These are phyloP conservation scores for Globodera rostochiensis DNA, from an alignment of 1,140 invertebrate genomes.

Conservation along the genomic window DNA sequence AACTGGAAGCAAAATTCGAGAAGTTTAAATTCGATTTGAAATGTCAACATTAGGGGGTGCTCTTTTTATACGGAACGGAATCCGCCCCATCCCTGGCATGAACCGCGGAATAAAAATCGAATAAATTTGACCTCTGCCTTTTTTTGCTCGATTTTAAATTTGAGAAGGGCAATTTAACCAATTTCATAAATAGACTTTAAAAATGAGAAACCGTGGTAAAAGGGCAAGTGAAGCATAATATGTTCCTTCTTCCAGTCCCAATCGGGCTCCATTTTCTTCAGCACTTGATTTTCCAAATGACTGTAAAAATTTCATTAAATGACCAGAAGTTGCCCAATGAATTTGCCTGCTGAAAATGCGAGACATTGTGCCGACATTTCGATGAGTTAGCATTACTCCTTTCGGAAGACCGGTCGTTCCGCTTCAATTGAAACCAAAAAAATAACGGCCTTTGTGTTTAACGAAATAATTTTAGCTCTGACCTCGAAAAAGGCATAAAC, in stretches of 20 bases:
- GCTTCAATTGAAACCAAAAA: not conserved
- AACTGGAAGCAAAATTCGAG: conserved; percentile 55
- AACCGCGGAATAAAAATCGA: no score
- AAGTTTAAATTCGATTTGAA: no score
- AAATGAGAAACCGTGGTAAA: conserved; percentile 74
- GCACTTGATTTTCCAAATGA: conserved; percentile 35
- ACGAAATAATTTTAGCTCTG: not conserved
- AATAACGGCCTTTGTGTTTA: not conserved
- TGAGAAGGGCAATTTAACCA: no score
- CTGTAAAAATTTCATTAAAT: conserved; percentile 18
- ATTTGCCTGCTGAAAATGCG: conserved; percentile 36
- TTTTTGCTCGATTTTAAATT: no score
- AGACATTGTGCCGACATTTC: conserved; percentile 42
- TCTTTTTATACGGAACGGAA: no score
- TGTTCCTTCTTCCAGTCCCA: conserved; percentile 31
- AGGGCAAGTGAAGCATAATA: conserved; percentile 72
- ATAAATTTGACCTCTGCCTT: no score
- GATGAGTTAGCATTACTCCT: conserved; percentile 46
- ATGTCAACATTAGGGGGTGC: no score
- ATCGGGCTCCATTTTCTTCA: conserved; percentile 24
- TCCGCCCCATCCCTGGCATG: no score
- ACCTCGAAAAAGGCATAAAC: conserved; percentile 44
- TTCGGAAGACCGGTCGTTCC: conserved; percentile 49
- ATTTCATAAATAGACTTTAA: not conserved
- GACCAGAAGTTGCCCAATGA: not conserved